Conservation (phyloP, 2,113 vertebrate genomes). For the Gnathochromis pfefferi region DNA sequence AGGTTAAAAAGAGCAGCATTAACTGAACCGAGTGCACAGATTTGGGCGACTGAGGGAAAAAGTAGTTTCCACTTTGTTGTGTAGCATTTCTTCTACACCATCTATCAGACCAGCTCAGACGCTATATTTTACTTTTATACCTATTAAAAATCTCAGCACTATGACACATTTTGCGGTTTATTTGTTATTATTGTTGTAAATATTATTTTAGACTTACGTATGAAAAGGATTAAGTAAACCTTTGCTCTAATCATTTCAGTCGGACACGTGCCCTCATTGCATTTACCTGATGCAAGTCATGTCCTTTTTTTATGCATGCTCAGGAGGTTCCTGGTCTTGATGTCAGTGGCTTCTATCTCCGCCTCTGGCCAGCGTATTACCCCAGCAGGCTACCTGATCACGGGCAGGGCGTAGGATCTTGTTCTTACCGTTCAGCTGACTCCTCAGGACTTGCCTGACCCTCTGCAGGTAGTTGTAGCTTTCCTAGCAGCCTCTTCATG, state of each 20-base stretch:
- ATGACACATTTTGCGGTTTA: background rate
- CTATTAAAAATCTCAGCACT: background rate
- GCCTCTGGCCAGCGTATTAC: accelerated
- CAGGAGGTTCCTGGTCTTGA: background rate
- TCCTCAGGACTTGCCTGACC: background rate
- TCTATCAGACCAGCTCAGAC: background rate
- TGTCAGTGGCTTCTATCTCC: background rate
- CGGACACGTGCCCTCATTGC: background rate
- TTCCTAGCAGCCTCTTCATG: background rate
- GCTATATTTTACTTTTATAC: background rate
- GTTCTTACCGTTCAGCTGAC: background rate
- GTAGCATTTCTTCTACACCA: background rate
- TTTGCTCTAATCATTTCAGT: background rate
- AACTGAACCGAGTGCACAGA: background rate
- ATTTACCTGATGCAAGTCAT: background rate
- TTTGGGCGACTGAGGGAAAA: background rate
- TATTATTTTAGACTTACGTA: background rate
- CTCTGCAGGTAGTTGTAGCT: background rate
- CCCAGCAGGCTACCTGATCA: background rate
- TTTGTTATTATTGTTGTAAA: background rate
- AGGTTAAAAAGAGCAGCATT: background rate
- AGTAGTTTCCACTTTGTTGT: background rate
- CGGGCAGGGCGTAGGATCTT: background rate
- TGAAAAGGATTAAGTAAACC: background rate
- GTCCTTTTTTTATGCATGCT: background rate